Evolutionary conservation across 2,888 invertebrate species (phyloP), one percentile per base, ranked within the genome.

Genomic region (Notocelia uddmanniana): DNA sequence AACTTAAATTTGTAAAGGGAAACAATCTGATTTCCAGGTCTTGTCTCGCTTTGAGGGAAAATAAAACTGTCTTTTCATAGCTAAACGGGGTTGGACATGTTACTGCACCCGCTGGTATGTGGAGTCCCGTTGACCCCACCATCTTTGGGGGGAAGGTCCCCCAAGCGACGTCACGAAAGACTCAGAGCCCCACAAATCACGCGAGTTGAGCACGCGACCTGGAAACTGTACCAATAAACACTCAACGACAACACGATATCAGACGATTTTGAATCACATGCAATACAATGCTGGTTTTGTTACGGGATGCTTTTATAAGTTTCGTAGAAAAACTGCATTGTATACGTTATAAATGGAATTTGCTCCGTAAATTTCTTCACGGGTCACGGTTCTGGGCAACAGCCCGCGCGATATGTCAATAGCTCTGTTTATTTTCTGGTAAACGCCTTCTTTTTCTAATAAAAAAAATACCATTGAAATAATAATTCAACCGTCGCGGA

Each of bases 61-160:
- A 90, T 91, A 91, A 91, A 91, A 91, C 84, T 87, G 89, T 89
- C 89, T 87, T 88, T 89, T 90, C 84, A 89, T 86, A 88, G 85
- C 84, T 81, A 86, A 92, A 90, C 85, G 87, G 88, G 91, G 91
- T 89, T 88, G 90, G 87, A 87, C 87, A 88, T 89, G 88, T 89
- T 84, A 89, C 84, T 89, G 87, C 87, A 87, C 88, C 84, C 88
- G 80, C 80, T 86, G 91, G 92, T 89, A 92, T 92, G 92, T 83
- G 86, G 84, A 80, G 85, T 83, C 80, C 76, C 76, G 82, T 81
- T 85, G 86, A 84, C 87, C 88, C 88, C 90, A 85, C 80, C 73
- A 77, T 80, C 80, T 68, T 41, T 63, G 79, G 82, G 82, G 85
- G 87, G 84, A 80, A 83, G 81, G 85, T 83, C 85, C 86, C 89